A percentile compares a stretch with the other conserved stretches of the same genome.
These are phyloP conservation scores for Pipistrellus kuhlii DNA, from an alignment of 2,797 vertebrate species.

Conservation along the genomic window DNA sequence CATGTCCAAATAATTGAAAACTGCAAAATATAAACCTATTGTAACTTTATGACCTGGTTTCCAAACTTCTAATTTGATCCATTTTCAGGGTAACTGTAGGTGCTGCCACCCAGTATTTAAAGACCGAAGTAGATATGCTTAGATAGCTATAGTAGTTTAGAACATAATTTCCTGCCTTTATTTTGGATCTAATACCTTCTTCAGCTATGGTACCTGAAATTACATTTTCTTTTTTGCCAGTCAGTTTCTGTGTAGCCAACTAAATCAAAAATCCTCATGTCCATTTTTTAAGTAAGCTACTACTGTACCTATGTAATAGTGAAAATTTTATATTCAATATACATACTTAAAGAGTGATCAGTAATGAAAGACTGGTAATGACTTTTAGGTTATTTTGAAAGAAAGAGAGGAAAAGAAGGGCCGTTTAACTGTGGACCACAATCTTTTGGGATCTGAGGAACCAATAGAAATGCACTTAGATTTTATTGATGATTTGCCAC, in stretches of 20 bases:
- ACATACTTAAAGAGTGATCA: conserved; percentile 10
- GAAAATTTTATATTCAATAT: not conserved
- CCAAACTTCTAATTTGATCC: not conserved
- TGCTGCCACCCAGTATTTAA: conserved; percentile 1
- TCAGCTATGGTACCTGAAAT: not conserved
- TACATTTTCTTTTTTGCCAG: conserved; percentile 24
- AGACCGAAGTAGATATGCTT: not conserved
- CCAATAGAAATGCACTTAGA: conserved; percentile 90
- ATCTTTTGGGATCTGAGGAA: conserved; percentile 91
- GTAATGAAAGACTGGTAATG: conserved; percentile 72
- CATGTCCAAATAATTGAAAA: not conserved
- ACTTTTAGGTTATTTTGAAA: conserved; percentile 95
- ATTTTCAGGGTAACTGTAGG: not conserved
- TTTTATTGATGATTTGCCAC: conserved; percentile 92
- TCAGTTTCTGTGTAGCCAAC: not conserved
- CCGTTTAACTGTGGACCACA: conserved; percentile 91
- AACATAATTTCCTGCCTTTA: not conserved
- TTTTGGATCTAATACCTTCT: conserved; percentile 22
- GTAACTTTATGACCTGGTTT: not conserved
- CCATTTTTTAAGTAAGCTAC: conserved; percentile 22
- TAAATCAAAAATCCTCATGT: not conserved
- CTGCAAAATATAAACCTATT: not conserved
- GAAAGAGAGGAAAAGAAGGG: conserved; percentile 99
- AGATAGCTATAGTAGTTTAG: not conserved
- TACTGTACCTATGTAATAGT: not conserved